These are phyloP conservation scores for Pseudococcus jackbeardsleyi DNA, from an alignment of 2,888 invertebrate species.

Conservation along the genomic window DNA sequence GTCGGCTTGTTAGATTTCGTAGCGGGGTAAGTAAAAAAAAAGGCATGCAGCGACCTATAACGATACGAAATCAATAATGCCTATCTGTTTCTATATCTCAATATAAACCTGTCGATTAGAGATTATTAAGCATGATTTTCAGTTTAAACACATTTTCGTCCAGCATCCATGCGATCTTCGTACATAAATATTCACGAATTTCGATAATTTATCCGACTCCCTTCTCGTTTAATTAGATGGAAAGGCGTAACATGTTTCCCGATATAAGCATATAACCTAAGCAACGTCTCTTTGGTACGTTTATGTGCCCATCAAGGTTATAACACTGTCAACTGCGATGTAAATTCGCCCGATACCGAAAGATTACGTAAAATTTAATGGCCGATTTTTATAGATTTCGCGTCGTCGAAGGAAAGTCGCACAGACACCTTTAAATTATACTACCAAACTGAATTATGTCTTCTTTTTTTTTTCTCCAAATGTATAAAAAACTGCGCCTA, in stretches of 20 bases:
- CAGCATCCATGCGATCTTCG: background rate
- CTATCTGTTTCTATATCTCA: slow-evolving; percentile 44
- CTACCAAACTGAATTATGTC: background rate
- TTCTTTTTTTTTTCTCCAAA: background rate
- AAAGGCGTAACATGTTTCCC: slow-evolving; percentile 11
- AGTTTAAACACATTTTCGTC: slow-evolving; percentile 16
- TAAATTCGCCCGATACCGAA: background rate
- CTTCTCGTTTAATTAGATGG: slow-evolving; percentile 7
- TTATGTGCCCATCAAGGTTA: background rate
- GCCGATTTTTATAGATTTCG: slow-evolving; percentile 14
- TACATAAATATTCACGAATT: slow-evolving; percentile 35
- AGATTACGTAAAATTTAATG: slow-evolving; percentile 21
- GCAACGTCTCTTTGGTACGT: background rate
- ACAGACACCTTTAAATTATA: background rate
- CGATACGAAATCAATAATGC: slow-evolving; percentile 53
- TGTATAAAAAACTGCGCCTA: background rate
- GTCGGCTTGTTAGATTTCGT: slow-evolving; percentile 42
- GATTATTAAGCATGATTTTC: slow-evolving; percentile 53
- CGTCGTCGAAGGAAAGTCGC: background rate
- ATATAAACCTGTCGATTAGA: slow-evolving; percentile 56
- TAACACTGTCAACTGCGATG: background rate
- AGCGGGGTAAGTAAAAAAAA: background rate
- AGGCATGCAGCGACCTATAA: background rate
- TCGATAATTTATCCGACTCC: slow-evolving; percentile 9
- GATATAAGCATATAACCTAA: background rate